Percentiles rank a stretch among this genome's conserved stretches.
Conservation (phyloP, 2,888 invertebrate genomes). For the Campopleginae sp. region DNA sequence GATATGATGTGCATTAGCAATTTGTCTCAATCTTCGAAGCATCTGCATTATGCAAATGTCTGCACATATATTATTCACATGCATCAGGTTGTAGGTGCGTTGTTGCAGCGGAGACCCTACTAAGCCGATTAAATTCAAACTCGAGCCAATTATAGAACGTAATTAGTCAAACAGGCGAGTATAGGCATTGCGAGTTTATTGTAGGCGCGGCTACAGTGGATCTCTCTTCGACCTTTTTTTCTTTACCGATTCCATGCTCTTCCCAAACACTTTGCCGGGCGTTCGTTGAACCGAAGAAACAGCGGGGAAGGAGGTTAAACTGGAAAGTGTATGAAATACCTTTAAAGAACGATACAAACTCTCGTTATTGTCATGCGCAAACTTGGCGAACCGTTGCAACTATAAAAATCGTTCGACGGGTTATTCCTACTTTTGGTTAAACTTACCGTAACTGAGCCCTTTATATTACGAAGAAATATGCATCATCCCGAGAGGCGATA, state of each 20-base stretch:
- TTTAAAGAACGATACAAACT: not conserved
- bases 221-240: not conserved
- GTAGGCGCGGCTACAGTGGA: conserved; percentile 24
- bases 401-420: too few species aligned
- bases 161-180: conserved; percentile 51
- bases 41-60: conserved; percentile 56
- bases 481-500: not conserved
- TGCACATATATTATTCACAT: conserved; percentile 14
- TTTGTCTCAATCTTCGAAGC: conserved; percentile 33
- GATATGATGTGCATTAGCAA: not conserved
- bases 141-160: conserved; percentile 56
- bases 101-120: conserved; percentile 21
- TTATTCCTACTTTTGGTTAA: too few species aligned
- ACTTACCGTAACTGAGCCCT: too few species aligned
- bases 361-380: not conserved
- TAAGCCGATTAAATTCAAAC: conserved; percentile 61
- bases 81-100: conserved; percentile 33
- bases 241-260: conserved; percentile 6
- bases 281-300: conserved; percentile 20
- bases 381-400: too few species aligned
- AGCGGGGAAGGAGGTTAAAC: conserved; percentile 8
- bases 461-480: too few species aligned
- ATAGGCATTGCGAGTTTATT: conserved; percentile 64
- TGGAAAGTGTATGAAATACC: not conserved
- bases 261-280: conserved; percentile 47